Evolutionary conservation across 1,140 invertebrate genomes (phyloP).

Genomic region (Magallana angulata): DNA sequence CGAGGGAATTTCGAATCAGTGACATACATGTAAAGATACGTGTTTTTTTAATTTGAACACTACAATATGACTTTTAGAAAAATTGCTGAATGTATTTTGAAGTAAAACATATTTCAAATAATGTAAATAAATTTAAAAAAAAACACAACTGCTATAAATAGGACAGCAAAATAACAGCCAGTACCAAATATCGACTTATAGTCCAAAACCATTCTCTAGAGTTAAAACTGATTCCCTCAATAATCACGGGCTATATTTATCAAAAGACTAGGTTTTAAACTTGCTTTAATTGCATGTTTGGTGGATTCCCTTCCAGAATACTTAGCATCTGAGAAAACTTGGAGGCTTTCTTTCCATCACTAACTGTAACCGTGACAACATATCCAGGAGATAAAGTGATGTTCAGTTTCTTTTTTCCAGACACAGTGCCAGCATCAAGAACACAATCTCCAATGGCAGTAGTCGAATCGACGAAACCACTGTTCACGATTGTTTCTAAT

Average conservation of each 20-base stretch:
- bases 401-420: background rate
- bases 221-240: no score
- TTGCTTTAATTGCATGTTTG: background rate
- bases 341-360: background rate
- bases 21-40: no score
- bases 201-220: no score
- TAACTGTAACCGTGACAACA: background rate
- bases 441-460: background rate
- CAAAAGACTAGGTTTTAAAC: background rate
- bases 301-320: constrained; percentile 13
- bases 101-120: no score
- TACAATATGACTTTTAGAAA: no score
- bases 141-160: no score
- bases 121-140: no score
- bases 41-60: no score
- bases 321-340: constrained; percentile 16
- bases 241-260: background rate
- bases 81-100: no score
- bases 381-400: background rate
- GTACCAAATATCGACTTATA: no score
- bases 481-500: background rate
- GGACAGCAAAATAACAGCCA: no score
- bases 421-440: background rate
- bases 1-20: no score
- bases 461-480: background rate